These are phyloP conservation scores for Amphibalanus amphitrite DNA, from an alignment of 1,140 invertebrate species.

Conservation along the genomic window DNA sequence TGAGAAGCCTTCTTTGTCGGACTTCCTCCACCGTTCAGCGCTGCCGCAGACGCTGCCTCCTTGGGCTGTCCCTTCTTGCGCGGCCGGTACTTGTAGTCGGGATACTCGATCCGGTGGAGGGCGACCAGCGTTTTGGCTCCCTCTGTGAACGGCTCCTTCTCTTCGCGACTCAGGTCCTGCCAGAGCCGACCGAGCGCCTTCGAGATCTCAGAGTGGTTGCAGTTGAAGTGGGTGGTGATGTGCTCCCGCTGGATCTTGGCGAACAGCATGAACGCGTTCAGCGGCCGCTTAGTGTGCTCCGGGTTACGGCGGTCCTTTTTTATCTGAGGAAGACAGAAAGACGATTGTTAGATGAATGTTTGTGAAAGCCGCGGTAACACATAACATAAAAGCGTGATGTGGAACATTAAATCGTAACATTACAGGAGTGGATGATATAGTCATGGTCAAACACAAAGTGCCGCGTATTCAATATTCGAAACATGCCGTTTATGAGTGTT, in stretches of 20 bases:
- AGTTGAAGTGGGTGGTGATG: neutral
- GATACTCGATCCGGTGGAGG: constrained; percentile 86
- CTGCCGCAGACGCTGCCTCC: constrained; percentile 11
- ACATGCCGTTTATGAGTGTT: too few species aligned
- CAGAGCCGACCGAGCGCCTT: constrained; percentile 1
- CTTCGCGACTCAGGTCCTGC: neutral
- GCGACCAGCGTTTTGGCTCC: constrained; percentile 78
- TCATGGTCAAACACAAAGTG: too few species aligned
- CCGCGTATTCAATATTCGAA: too few species aligned
- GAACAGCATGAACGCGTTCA: constrained; percentile 4
- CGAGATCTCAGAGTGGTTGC: constrained; percentile 5
- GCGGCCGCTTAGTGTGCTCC: neutral
- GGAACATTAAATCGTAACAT: too few species aligned
- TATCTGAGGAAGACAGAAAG: neutral
- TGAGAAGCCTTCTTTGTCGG: neutral
- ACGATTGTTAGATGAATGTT: neutral
- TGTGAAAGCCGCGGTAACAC: too few species aligned
- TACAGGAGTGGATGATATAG: too few species aligned
- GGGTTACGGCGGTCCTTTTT: constrained; percentile 3
- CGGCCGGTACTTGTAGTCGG: constrained; percentile 93
- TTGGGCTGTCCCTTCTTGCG: constrained; percentile 48
- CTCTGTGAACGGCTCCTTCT: constrained; percentile 22
- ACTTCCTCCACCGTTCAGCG: constrained; percentile 10
- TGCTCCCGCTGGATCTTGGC: constrained; percentile 3
- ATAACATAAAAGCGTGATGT: too few species aligned